Base-by-base conservation (phyloP, 2,797 vertebrate species). In the Enteromius unitaeniatus region DNA sequence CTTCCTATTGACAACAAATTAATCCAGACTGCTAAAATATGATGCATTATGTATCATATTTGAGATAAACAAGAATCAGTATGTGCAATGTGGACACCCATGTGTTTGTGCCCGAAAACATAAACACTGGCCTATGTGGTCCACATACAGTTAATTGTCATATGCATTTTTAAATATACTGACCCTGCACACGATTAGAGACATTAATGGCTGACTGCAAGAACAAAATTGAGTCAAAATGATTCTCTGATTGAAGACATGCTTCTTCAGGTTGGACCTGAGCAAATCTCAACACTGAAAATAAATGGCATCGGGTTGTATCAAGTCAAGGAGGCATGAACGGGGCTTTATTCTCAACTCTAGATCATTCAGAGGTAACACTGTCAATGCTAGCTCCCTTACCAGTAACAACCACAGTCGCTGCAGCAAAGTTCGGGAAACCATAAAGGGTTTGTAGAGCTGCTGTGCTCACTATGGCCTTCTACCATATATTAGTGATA, bases 401-500 rank as follows among this genome's bases (percentile, higher is more conserved):
- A 78, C 51, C 73, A 82, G 62, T 79, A 34, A 86, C 68, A 84
- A 84, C 49, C 77, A 80, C 74, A 78, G 74, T 65, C 19, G 58
- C 55, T 81, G 80, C 69, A 77, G 75, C 15, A 81, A 68, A 77
- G 49, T 80, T 70, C 34, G 0, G 70, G 37, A 40, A 68, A 80
- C 40, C 88, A 69, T 67, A 83, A 81, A 70, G 62, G 88, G 88
- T 88, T 75, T 82, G 51, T 28, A 62, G 77, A 70, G 84, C 85
- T 87, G 85, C 83, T 55, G 86, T 86, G 86, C 85, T 85, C 87
- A 88, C 85, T 86, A 84, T 74, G 83, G 84, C 81, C 74, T 26
- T 86, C 53, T 69, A 80, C 85, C 84, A 78, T 77, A 23, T 87
- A 87, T 86, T 58, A 83, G 81, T 47, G 60, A 82, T 68, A 88